Evolutionary conservation across 1,140 invertebrate species (phyloP).

Genomic region (Leptopilina boulardi): DNA sequence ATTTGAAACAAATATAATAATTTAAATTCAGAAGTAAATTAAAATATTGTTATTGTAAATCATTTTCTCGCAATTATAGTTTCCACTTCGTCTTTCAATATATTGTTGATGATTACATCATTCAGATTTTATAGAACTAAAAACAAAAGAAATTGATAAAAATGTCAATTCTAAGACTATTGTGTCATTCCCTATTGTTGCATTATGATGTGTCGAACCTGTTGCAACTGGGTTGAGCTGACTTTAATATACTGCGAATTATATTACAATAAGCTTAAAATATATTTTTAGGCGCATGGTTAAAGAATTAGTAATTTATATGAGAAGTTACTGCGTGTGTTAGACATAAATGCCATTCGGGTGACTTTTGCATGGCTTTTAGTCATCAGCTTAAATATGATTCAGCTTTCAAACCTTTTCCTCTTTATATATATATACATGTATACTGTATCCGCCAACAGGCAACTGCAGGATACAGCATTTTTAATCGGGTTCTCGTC

Average conservation of each 20-base stretch:
- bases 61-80: too few relatives aligned
- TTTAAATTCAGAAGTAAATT: too few relatives aligned
- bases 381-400: constrained; percentile 32
- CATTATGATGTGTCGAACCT: neutral
- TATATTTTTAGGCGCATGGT: neutral
- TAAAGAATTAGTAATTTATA: neutral
- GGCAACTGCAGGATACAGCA: constrained; percentile 32
- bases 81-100: too few relatives aligned
- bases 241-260: constrained; percentile 11
- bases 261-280: neutral
- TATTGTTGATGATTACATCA: neutral
- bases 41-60: too few relatives aligned
- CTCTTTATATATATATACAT: too few relatives aligned
- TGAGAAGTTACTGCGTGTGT: neutral
- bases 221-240: neutral
- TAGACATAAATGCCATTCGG: constrained; percentile 22
- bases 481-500: constrained; percentile 31
- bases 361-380: constrained; percentile 18
- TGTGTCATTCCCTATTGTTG: neutral
- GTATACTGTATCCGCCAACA: constrained; percentile 19
- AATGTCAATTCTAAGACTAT: neutral
- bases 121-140: too few relatives aligned
- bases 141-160: neutral
- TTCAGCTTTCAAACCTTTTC: neutral
- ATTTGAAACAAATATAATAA: too few relatives aligned